Evolutionary conservation across 2,113 vertebrate genomes (phyloP), one percentile per base, ranked within the genome.

Genomic region (Rhinolophus sinicus): DNA sequence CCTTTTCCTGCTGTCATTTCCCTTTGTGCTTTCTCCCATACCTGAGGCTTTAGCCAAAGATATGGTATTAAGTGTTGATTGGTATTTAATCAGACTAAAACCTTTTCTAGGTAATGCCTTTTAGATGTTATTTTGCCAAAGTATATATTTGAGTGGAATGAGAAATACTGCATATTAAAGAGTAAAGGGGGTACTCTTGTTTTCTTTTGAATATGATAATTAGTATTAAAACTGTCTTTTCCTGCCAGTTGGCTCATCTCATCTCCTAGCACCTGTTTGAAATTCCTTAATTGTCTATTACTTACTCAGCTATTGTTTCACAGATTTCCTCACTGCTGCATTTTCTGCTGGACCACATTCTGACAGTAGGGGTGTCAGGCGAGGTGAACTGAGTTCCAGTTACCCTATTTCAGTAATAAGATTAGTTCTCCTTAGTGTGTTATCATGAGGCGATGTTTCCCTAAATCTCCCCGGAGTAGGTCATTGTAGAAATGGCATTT

Each of bases 261-360:
- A 90, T 93, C 94, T 98, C 95, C 90, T 97, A 97, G 97, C 98
- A 98, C 97, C 98, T 98, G 98, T 98, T 98, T 97, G 95, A 95
- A 96, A 98, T 96, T 98, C 97, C 96, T 97, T 98, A 97, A 97
- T 96, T 96, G 83, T 95, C 87, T 92, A 30, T 72, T 98, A 94
- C 96, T 95, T 93, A 96, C 90, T 97, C 94, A 96, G 94, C 94
- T 70, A 47, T 76, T 92, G 65, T 94, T 93, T 76, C 82, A 93
- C 85, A 78, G 26, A 85, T 93, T 90, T 96, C 33, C 56, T 96
- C 84, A 56, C 40, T 96, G 72, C 28, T 95, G 33, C 84, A 40
- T 85, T 94, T 82, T 97, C 95, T 96, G 76, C 77, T 69, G 54
- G 95, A 77, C 69, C 73, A 80, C 44, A 90, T 58, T 96, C 64